Conservation (phyloP, 2,113 vertebrate species). For the Thymallus thymallus region DNA sequence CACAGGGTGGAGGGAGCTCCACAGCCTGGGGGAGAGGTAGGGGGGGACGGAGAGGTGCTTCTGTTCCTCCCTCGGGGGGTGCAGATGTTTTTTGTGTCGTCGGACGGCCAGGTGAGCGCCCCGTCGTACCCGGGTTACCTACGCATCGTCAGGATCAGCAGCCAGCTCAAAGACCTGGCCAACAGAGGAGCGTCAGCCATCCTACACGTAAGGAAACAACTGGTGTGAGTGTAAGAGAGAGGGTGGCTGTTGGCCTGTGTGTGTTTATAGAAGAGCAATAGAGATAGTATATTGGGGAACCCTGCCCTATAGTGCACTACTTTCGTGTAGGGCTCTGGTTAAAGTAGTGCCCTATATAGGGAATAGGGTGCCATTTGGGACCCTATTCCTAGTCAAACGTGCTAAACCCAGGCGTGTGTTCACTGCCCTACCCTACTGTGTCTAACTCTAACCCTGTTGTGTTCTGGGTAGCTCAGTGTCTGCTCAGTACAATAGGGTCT, state of each 20-base stretch:
- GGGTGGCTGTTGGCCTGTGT: not conserved
- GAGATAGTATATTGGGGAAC: not conserved
- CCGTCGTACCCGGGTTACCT: conserved; percentile 89
- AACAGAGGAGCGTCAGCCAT: conserved; percentile 75
- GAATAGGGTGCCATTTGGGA: too few relatives aligned
- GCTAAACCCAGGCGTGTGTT: too few relatives aligned
- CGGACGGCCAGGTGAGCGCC: conserved; percentile 87
- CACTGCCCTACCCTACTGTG: not conserved
- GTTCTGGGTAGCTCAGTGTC: conserved; percentile 37
- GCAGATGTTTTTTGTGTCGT: conserved; percentile 92
- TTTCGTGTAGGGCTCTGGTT: too few relatives aligned
- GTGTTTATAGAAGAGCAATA: not conserved
- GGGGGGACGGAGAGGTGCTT: conserved; percentile 73
- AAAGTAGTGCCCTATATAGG: too few relatives aligned
- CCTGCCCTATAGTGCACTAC: too few relatives aligned
- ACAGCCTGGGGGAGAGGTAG: conserved; percentile 47
- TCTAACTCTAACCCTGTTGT: not conserved
- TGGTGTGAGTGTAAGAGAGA: not conserved
- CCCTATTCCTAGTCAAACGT: too few relatives aligned
- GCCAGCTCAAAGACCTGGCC: conserved; percentile 56
- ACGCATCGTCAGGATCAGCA: conserved; percentile 79
- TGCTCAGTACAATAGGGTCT: conserved; percentile 50
- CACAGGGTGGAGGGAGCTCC: conserved; percentile 54
- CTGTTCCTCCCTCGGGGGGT: conserved; percentile 87
- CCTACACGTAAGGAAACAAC: conserved; percentile 82